phyloP scores from a whole-genome alignment of 2,888 invertebrate species.

The Helicoverpa assulta region DNA sequence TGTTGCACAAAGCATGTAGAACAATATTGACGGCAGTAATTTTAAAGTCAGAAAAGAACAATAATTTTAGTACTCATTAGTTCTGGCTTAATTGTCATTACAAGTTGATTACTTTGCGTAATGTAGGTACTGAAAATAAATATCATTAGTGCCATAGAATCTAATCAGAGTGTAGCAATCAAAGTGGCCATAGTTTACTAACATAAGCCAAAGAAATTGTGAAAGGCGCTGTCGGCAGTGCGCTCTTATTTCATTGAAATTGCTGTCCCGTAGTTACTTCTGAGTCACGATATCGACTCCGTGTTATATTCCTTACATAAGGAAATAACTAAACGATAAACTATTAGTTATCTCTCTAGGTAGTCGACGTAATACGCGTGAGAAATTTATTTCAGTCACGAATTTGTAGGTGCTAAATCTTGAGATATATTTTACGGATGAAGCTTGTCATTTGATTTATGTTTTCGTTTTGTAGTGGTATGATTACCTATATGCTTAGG shows the following conservation, averaged over 20 bases:
- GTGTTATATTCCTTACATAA: conserved; percentile 41
- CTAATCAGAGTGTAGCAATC: conserved; percentile 43
- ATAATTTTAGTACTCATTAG: conserved; percentile 3
- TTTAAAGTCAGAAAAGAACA: neutral
- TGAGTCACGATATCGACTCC: conserved; percentile 59
- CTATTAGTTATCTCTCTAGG: conserved; percentile 46
- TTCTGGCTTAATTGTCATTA: conserved; percentile 5
- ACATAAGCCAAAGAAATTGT: conserved; percentile 57
- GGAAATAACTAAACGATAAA: conserved; percentile 58
- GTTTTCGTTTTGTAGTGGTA: neutral
- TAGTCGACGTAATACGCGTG: conserved; percentile 52
- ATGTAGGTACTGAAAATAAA: conserved; percentile 28
- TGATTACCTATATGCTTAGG: neutral
- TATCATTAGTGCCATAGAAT: conserved; percentile 28
- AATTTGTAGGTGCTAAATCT: conserved; percentile 36
- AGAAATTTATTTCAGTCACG: conserved; percentile 38
- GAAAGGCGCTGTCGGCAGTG: conserved; percentile 52
- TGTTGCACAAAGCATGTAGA: neutral
- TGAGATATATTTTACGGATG: conserved; percentile 18
- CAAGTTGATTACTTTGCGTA: conserved; percentile 29
- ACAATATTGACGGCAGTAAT: conserved; percentile 13
- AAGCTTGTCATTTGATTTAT: conserved; percentile 7
- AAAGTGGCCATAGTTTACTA: conserved; percentile 31
- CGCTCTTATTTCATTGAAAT: conserved; percentile 57
- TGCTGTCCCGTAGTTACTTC: conserved; percentile 43